These are phyloP conservation scores for Cryptotis parvus DNA, from an alignment of 2,113 vertebrate genomes.

Conservation along the genomic window DNA sequence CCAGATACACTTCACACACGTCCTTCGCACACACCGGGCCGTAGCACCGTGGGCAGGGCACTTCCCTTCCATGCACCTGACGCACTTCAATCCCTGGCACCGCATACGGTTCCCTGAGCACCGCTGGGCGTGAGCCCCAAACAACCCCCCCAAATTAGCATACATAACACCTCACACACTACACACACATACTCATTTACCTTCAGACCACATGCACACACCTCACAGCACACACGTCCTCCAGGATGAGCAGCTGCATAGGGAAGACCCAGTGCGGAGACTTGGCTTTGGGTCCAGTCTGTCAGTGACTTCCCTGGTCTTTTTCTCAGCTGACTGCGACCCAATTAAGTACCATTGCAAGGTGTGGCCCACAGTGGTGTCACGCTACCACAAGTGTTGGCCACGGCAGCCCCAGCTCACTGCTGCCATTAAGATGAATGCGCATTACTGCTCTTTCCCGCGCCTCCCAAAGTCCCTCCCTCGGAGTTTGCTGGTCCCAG, in stretches of 20 bases:
- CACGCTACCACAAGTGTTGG: accelerated
- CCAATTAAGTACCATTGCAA: not conserved
- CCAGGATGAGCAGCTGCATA: not conserved
- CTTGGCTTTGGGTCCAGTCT: not conserved
- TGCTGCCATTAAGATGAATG: not conserved
- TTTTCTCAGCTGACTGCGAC: not conserved
- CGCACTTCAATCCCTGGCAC: no score
- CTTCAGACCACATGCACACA: no score
- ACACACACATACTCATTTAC: not conserved
- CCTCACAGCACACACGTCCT: no score
- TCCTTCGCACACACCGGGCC: no score
- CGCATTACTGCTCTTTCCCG: not conserved
- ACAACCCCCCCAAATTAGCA: not conserved
- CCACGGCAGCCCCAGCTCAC: accelerated
- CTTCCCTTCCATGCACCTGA: no score
- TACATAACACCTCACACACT: not conserved
- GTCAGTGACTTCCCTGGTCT: not conserved
- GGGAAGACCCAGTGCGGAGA: not conserved
- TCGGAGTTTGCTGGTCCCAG: no score
- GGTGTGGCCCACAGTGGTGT: not conserved
- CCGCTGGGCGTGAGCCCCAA: no score
- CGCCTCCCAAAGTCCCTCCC: not conserved
- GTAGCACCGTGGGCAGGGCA: no score
- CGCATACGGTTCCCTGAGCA: no score
- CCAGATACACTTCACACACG: no score